phyloP scores from a whole-genome alignment of 2,113 vertebrate species.

The Lagenorhynchus albirostris region DNA sequence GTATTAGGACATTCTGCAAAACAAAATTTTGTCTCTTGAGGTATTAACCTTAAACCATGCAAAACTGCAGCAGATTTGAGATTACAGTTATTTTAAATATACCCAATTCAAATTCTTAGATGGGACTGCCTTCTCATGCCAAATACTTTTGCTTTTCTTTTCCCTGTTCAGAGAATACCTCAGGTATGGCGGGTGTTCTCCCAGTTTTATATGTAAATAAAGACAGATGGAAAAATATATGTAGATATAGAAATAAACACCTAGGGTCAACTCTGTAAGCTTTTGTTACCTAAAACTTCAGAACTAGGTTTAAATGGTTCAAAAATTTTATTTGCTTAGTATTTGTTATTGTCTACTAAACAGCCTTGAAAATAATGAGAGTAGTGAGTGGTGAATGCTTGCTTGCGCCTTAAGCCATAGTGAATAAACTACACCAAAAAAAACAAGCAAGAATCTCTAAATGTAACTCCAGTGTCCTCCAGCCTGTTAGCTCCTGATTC shows the following conservation, averaged over 20 bases:
- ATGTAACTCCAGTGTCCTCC: not conserved
- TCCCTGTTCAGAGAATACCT: not conserved
- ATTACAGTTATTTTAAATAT: not conserved
- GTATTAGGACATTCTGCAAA: not conserved
- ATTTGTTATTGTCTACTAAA: not conserved
- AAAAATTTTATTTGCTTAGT: not conserved
- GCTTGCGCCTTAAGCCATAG: not conserved
- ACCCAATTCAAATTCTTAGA: not conserved
- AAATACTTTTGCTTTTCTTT: not conserved
- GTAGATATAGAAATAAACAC: not conserved
- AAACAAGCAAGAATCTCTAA: not conserved
- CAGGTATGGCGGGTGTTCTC: not conserved
- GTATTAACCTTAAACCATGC: not conserved
- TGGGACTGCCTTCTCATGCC: not conserved
- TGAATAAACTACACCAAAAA: not conserved
- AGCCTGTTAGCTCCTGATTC: not conserved
- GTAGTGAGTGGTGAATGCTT: not conserved
- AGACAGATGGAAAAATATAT: not conserved
- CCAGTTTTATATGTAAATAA: not conserved
- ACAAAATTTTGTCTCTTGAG: not conserved
- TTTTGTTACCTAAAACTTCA: not conserved
- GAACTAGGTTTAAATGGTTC: not conserved
- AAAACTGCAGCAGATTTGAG: not conserved
- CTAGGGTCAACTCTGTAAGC: not conserved
- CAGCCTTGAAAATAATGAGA: not conserved